Evolutionary conservation across 2,113 vertebrate genomes (phyloP).

Genomic region (Takifugu bimaculatus): DNA sequence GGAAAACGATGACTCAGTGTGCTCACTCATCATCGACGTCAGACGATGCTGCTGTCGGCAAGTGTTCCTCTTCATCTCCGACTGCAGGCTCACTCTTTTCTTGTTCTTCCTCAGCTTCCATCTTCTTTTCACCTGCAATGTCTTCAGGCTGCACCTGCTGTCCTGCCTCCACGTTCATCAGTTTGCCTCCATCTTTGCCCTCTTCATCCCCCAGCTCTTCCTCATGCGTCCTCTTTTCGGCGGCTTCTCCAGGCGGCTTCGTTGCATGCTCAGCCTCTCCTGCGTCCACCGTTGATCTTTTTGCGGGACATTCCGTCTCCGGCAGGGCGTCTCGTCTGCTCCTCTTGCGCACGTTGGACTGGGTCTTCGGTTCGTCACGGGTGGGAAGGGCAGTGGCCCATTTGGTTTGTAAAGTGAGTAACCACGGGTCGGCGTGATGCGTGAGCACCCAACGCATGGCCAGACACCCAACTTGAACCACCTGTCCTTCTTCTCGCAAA

Average conservation of each 20-base stretch:
- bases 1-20: no score
- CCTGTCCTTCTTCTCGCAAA: conserved; percentile 46
- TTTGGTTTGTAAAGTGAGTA: conserved; percentile 50
- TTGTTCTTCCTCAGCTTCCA: background rate
- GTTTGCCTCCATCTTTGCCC: background rate
- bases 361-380: background rate
- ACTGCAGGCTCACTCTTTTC: background rate
- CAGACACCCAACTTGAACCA: conserved; percentile 42
- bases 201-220: background rate
- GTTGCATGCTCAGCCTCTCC: background rate
- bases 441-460: conserved; percentile 52
- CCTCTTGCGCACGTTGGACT: conserved; percentile 46
- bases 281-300: conserved; percentile 12
- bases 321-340: background rate
- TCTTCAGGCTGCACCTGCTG: background rate
- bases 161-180: conserved; percentile 3
- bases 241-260: background rate
- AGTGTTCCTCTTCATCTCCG: background rate
- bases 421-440: conserved; percentile 55
- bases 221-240: accelerated
- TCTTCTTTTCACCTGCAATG: background rate
- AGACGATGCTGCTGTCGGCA: background rate
- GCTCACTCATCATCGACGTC: conserved; percentile 35
- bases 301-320: conserved; percentile 11
- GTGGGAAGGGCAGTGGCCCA: conserved; percentile 5